These are phyloP conservation scores for Ageneiosus marmoratus DNA, from an alignment of 2,113 vertebrate genomes.

Conservation along the genomic window DNA sequence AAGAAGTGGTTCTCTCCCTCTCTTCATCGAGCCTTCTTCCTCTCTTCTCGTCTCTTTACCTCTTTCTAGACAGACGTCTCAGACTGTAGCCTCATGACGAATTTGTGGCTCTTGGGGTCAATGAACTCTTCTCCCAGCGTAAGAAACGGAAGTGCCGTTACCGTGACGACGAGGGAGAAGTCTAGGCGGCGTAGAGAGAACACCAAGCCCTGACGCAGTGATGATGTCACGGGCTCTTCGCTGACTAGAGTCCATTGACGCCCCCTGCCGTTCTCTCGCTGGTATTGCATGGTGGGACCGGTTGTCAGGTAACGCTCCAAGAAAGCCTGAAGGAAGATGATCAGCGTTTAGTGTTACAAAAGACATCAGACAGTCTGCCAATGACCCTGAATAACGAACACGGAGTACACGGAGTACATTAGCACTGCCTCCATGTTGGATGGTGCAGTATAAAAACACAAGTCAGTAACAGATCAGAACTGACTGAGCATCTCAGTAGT, in stretches of 20 bases:
- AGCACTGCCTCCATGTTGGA: background rate
- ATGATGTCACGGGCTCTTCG: conserved; percentile 87
- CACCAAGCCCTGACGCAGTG: conserved; percentile 82
- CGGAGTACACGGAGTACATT: background rate
- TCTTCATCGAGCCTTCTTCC: background rate
- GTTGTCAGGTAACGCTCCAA: conserved; percentile 85
- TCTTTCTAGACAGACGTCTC: conserved; percentile 85
- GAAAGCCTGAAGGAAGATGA: conserved; percentile 75
- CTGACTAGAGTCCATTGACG: conserved; percentile 92
- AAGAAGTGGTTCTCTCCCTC: conserved; percentile 39
- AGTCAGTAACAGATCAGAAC: background rate
- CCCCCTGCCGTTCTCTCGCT: conserved; percentile 83
- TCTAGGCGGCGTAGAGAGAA: conserved; percentile 86
- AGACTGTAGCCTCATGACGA: conserved; percentile 93
- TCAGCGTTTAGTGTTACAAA: background rate
- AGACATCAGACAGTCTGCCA: background rate
- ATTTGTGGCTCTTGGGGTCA: conserved; percentile 95
- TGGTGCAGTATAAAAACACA: no score
- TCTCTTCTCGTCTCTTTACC: background rate
- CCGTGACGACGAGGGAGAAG: conserved; percentile 88
- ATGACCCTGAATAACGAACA: background rate
- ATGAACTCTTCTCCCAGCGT: conserved; percentile 88
- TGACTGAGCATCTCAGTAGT: background rate
- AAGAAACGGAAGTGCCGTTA: conserved; percentile 85
- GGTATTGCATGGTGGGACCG: conserved; percentile 91